These are phyloP conservation scores for Spilarctia lutea DNA, from an alignment of 2,888 invertebrate species.

Conservation along the genomic window DNA sequence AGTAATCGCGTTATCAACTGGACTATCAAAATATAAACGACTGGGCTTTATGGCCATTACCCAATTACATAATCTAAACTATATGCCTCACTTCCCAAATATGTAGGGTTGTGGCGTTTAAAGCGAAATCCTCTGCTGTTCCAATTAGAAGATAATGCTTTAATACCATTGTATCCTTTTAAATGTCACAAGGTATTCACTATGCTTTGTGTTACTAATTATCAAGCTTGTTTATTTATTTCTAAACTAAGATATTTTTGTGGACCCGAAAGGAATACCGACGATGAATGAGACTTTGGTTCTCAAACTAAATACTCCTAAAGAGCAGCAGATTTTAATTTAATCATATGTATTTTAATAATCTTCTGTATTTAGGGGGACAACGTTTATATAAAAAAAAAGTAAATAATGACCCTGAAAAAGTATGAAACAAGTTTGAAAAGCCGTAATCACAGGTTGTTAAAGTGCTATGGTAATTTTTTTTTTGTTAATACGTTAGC, in stretches of 20 bases:
- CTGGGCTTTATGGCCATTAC: slow-evolving; percentile 40
- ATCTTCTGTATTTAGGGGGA: background rate
- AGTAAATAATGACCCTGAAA: too few species aligned
- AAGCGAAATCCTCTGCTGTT: slow-evolving; percentile 23
- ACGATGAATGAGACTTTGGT: background rate
- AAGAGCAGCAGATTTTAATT: background rate
- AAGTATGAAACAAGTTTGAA: too few species aligned
- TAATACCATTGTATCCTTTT: slow-evolving; percentile 22
- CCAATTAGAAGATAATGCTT: slow-evolving; percentile 34
- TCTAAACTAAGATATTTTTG: background rate
- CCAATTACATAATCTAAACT: slow-evolving; percentile 48
- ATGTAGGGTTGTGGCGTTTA: slow-evolving; percentile 23
- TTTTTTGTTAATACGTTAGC: too few species aligned
- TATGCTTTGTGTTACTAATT: slow-evolving; percentile 14
- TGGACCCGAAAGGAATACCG: background rate
- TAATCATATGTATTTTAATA: background rate
- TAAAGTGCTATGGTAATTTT: too few species aligned
- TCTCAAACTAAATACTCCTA: background rate
- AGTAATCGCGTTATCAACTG: slow-evolving; percentile 49
- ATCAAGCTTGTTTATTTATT: background rate
- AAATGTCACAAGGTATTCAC: slow-evolving; percentile 10
- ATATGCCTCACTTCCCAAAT: slow-evolving; percentile 37
- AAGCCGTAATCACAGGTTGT: too few species aligned
- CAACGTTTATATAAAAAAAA: background rate
- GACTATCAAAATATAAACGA: slow-evolving; percentile 44